These are phyloP conservation scores for Drosophila mimetica DNA, from an alignment of 2,888 invertebrate species.

Conservation along the genomic window DNA sequence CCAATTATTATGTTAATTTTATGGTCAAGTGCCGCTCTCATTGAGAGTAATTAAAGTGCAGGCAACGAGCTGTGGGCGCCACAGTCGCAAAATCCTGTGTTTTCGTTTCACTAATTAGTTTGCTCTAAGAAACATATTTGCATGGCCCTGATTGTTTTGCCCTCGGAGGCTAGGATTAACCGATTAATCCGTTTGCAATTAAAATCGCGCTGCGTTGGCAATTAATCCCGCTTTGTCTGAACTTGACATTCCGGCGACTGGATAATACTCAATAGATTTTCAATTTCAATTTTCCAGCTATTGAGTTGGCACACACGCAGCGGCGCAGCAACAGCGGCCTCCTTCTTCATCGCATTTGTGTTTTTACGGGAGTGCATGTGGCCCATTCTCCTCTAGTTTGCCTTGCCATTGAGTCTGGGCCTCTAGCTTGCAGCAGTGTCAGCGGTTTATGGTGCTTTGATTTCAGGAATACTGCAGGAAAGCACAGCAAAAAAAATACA, in stretches of 20 bases:
- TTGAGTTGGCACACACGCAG: constrained; percentile 46
- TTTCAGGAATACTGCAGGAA: not conserved
- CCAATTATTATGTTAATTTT: constrained; percentile 75
- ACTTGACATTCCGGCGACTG: constrained; percentile 36
- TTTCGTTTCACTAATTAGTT: constrained; percentile 22
- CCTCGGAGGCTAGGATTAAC: constrained; percentile 10
- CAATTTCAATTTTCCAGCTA: constrained; percentile 72
- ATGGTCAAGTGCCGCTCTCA: constrained; percentile 67
- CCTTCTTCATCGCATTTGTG: constrained; percentile 14
- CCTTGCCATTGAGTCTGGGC: constrained; percentile 35
- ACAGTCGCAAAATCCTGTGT: constrained; percentile 7
- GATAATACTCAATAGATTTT: constrained; percentile 43
- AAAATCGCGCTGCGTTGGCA: constrained; percentile 26
- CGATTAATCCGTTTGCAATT: constrained; percentile 33
- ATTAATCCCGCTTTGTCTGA: constrained; percentile 27
- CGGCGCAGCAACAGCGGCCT: constrained; percentile 1
- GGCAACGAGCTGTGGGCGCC: constrained; percentile 23
- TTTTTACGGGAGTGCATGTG: constrained; percentile 30
- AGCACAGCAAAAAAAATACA: not conserved
- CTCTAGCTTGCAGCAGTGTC: constrained; percentile 40
- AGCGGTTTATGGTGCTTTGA: constrained; percentile 38
- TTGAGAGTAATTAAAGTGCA: constrained; percentile 61
- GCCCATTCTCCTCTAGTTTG: constrained; percentile 41
- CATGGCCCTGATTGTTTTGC: constrained; percentile 25
- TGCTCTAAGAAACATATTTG: constrained; percentile 35